These are phyloP conservation scores for Mesopsocus fuscifrons DNA, from an alignment of 2,888 invertebrate genomes.

Conservation along the genomic window DNA sequence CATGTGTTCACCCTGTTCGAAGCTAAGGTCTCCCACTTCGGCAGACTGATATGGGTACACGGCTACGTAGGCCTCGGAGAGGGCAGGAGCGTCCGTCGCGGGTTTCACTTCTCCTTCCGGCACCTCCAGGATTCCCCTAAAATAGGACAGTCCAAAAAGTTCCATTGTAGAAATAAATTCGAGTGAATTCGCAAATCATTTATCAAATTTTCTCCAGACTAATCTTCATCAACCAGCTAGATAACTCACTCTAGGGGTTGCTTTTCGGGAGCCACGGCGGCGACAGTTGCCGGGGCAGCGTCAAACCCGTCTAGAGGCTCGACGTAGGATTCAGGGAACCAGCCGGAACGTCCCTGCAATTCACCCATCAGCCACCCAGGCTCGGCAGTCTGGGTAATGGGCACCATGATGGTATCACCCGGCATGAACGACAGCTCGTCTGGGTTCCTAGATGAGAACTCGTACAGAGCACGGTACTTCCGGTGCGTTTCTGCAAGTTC, in stretches of 20 bases:
- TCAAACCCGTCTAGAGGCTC: slow-evolving; percentile 43
- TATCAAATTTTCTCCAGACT: too few species aligned
- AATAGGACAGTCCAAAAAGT: too few species aligned
- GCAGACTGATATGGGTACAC: slow-evolving; percentile 76
- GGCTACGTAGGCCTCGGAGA: slow-evolving; percentile 63
- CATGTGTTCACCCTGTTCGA: slow-evolving; percentile 70
- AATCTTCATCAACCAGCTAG: too few species aligned
- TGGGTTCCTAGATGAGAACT: slow-evolving; percentile 75
- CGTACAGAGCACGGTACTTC: slow-evolving; percentile 80
- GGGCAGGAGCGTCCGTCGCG: slow-evolving; percentile 22
- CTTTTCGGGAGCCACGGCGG: slow-evolving; percentile 22
- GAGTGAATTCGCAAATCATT: too few species aligned
- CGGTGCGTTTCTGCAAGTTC: slow-evolving; percentile 12
- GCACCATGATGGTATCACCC: slow-evolving; percentile 74
- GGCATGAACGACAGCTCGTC: slow-evolving; percentile 89
- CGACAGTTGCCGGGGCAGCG: slow-evolving; percentile 22
- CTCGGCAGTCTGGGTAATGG: slow-evolving; percentile 68
- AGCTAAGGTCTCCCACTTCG: slow-evolving; percentile 80
- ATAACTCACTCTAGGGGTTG: slow-evolving; percentile 32
- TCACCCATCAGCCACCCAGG: slow-evolving; percentile 96
- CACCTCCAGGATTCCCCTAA: slow-evolving; percentile 41
- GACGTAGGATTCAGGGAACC: slow-evolving; percentile 95
- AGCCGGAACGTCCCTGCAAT: slow-evolving; percentile 75
- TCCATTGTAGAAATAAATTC: too few species aligned
- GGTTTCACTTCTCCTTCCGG: slow-evolving; percentile 26